A percentile compares a stretch with the other conserved stretches of the same genome.
These are phyloP conservation scores for Drosophila sp. DNA, from an alignment of 1,140 invertebrate species.

Conservation along the genomic window DNA sequence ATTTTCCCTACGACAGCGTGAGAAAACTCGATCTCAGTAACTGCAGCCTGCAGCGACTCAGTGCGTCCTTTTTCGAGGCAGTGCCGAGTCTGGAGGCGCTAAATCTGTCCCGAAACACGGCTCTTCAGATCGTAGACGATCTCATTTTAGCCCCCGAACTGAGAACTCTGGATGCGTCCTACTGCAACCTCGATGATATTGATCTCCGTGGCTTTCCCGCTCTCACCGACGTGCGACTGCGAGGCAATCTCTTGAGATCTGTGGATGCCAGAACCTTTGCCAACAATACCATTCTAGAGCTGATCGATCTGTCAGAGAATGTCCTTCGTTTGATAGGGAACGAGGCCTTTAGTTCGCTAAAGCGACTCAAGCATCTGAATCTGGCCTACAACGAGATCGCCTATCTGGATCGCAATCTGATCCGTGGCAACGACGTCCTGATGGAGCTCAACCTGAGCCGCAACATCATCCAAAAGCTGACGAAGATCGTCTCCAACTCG, in stretches of 20 bases:
- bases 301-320: conserved; percentile 88
- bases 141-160: conserved; percentile 86
- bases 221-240: conserved; percentile 86
- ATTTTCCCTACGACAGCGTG: conserved; percentile 85
- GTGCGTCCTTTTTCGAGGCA: conserved; percentile 85
- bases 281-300: conserved; percentile 87
- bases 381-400: conserved; percentile 89
- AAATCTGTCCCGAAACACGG: conserved; percentile 86
- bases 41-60: conserved; percentile 85
- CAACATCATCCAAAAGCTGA: conserved; percentile 87
- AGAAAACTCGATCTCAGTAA: conserved; percentile 86
- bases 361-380: conserved; percentile 87
- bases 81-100: conserved; percentile 85
- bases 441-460: conserved; percentile 87
- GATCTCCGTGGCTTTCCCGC: conserved; percentile 87
- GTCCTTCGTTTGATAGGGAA: conserved; percentile 86
- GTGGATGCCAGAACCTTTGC: conserved; percentile 86
- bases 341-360: conserved; percentile 86
- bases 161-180: conserved; percentile 87
- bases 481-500: conserved; percentile 86
- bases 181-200: conserved; percentile 87
- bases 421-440: conserved; percentile 86
- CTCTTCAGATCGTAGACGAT: conserved; percentile 84
- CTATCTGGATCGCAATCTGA: conserved; percentile 85
- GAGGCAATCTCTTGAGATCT: conserved; percentile 87